phyloP scores from a whole-genome alignment of 2,797 vertebrate genomes.

The Meriones psammophilus region DNA sequence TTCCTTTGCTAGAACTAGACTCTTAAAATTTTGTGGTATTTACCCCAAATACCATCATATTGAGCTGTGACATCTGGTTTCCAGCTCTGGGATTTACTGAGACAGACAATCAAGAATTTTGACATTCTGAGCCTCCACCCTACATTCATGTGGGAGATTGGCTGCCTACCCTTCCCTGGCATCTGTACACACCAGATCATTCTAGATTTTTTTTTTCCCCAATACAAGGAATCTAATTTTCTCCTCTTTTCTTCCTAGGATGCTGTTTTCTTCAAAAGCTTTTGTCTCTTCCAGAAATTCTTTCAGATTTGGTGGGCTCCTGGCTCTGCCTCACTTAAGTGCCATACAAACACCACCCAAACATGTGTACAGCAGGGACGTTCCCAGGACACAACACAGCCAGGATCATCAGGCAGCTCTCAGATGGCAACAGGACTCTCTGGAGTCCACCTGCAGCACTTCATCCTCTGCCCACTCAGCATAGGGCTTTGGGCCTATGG shows the following conservation, averaged over 20 bases:
- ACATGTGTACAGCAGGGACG: fast-evolving
- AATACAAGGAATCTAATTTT: neutral
- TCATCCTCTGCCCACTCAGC: neutral
- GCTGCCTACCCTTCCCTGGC: neutral
- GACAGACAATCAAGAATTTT: conserved; percentile 48
- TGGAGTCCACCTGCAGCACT: neutral
- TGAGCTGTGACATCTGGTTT: conserved; percentile 73
- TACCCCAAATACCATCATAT: conserved; percentile 57
- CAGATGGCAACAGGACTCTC: neutral
- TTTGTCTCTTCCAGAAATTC: neutral
- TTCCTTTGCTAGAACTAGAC: conserved; percentile 42
- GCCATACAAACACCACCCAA: neutral
- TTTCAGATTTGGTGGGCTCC: neutral
- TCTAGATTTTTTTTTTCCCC: neutral
- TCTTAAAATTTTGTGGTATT: conserved; percentile 50
- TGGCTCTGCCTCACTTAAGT: neutral
- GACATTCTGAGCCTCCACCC: neutral
- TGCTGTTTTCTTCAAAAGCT: conserved; percentile 5
- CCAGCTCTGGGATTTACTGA: conserved; percentile 39
- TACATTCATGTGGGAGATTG: neutral
- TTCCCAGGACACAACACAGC: neutral
- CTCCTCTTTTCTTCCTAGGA: neutral
- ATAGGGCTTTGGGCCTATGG: neutral
- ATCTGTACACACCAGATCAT: neutral
- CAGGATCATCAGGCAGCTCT: neutral